A percentile compares a stretch with the other conserved stretches of the same genome.
These are phyloP conservation scores for Phaethornis superciliosus DNA, from an alignment of 2,113 vertebrate species.

Conservation along the genomic window DNA sequence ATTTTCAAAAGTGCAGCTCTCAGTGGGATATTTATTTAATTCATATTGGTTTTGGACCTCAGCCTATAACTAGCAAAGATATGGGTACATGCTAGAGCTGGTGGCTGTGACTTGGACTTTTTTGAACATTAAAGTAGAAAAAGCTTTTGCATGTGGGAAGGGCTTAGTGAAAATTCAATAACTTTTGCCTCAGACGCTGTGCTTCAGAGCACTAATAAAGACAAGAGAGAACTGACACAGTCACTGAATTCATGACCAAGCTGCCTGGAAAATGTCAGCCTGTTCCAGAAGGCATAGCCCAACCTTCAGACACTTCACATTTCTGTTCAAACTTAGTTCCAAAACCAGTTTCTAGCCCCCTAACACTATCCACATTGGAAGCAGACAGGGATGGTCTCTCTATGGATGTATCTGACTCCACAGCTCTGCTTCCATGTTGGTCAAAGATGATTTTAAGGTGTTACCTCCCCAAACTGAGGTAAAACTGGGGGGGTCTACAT, in stretches of 20 bases:
- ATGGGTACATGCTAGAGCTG: slow-evolving; percentile 42
- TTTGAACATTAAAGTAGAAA: slow-evolving; percentile 78
- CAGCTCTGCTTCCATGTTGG: accelerated
- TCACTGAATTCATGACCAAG: background rate
- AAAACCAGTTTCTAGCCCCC: background rate
- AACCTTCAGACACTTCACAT: background rate
- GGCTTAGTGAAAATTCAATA: slow-evolving; percentile 81
- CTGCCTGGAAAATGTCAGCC: background rate
- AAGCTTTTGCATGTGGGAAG: slow-evolving; percentile 70
- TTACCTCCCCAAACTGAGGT: background rate
- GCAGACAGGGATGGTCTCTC: background rate
- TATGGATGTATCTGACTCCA: background rate
- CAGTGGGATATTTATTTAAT: slow-evolving; percentile 82
- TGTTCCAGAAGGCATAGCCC: background rate
- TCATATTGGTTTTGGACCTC: slow-evolving; percentile 78
- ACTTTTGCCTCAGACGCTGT: slow-evolving; percentile 68
- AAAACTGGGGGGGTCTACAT: background rate
- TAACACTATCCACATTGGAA: background rate
- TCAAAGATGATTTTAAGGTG: background rate
- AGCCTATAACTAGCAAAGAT: slow-evolving; percentile 79
- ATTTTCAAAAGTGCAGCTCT: slow-evolving; percentile 74
- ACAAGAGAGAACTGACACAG: slow-evolving; percentile 60
- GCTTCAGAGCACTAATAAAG: slow-evolving; percentile 73
- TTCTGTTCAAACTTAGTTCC: background rate
- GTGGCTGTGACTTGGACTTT: slow-evolving; percentile 65